Evolutionary conservation across 2,113 vertebrate genomes (phyloP).

Genomic region (Speoplatyrhinus poulsoni): DNA sequence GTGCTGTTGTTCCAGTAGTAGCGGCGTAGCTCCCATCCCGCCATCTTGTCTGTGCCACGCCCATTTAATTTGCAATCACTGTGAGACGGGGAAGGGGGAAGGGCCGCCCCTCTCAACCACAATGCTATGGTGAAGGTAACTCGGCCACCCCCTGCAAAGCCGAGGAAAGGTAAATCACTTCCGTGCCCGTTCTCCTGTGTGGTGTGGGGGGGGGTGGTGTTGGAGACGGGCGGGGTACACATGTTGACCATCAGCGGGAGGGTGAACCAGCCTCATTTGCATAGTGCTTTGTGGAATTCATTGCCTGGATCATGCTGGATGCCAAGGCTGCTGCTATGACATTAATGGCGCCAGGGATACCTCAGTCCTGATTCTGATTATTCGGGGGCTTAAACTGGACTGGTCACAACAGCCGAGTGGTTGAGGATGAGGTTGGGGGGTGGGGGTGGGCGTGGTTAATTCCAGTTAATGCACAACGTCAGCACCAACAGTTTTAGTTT

Average conservation of each 20-base stretch:
- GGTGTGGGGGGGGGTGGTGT: constrained; percentile 64
- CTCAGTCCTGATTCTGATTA: constrained; percentile 60
- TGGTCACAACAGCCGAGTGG: constrained; percentile 49
- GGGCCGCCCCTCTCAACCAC: constrained; percentile 63
- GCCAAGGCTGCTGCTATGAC: constrained; percentile 74
- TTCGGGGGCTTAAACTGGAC: constrained; percentile 64
- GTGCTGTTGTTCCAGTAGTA: constrained; percentile 66
- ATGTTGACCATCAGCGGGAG: constrained; percentile 56
- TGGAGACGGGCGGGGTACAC: neutral
- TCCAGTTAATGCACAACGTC: constrained; percentile 71
- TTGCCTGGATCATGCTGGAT: constrained; percentile 78
- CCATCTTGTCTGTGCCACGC: constrained; percentile 61
- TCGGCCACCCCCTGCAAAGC: constrained; percentile 66
- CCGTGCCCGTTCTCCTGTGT: constrained; percentile 72
- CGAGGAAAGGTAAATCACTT: constrained; percentile 75
- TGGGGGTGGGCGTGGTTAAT: constrained; percentile 55
- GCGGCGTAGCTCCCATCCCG: constrained; percentile 64
- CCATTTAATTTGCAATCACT: constrained; percentile 58
- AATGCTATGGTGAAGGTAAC: constrained; percentile 69
- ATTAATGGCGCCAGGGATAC: constrained; percentile 60
- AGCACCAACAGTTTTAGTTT: constrained; percentile 1
- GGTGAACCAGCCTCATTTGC: constrained; percentile 64
- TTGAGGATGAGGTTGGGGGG: constrained; percentile 69
- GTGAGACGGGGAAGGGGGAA: constrained; percentile 58
- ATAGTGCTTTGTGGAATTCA: constrained; percentile 75